Base-by-base conservation (phyloP, 2,113 vertebrate genomes). In the Propithecus coquereli region DNA sequence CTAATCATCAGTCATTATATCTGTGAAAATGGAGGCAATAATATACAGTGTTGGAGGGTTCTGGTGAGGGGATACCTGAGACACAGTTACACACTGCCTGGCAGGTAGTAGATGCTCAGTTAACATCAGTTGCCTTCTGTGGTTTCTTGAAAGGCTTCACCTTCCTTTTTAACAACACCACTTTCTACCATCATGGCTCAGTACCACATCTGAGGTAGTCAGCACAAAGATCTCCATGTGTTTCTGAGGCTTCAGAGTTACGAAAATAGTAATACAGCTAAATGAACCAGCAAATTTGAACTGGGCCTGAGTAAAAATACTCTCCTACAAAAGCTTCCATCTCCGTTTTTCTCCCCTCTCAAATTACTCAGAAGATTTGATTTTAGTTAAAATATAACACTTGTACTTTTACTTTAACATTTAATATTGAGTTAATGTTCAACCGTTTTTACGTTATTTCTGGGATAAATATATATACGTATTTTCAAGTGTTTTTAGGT, bases 251-350 rank as follows among this genome's bases (percentile, higher is more conserved):
- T 66, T 70, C 23, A 37, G 79, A 30, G 59, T 91, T 91, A 77
- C 90, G 68, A 74, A 97, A 96, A 94, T 7, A 97, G 50, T 66
- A 96, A 94, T 16, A 90, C 37, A 87, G 73, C 40, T 63, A 93
- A 97, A 94, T 93, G 91, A 91, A 22, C 47, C 93, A 74, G 91
- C 50, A 66, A 66, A 68, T 77, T 90, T 88, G 65, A 97, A 66
- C 68, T 63, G 59, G 68, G 37, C n/a, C 20, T 71, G 22, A 50
- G 43, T 59, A 93, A 90, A 91, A 94, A 77, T 86, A 91, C 25
- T 73, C 61, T 91, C 23, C 6, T 85, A 7, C 32, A 82, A 88
- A 95, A 91, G 2, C 20, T 82, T 88, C 45, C 4, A 32, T 90
- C 20, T 89, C 52, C 40, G 68, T 47, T 91, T 80, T 34, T 16